Conservation (phyloP, 2,113 vertebrate species). For the Tringa solitaria region DNA sequence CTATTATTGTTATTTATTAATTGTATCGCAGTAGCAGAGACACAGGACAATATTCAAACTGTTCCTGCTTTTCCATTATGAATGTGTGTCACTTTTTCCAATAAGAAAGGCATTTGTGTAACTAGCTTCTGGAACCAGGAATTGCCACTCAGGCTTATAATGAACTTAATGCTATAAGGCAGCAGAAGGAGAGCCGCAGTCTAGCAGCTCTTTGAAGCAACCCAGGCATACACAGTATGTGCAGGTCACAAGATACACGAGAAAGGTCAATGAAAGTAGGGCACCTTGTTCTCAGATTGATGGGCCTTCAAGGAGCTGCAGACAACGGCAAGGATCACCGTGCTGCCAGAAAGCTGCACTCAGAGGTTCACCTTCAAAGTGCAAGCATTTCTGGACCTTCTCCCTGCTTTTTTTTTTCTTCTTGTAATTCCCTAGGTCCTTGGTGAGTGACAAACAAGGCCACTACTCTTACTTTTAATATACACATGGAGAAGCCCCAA, state of each 20-base stretch:
- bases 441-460: background rate
- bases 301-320: constrained; percentile 17
- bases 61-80: constrained; percentile 31
- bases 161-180: background rate
- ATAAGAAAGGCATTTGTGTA: constrained; percentile 4
- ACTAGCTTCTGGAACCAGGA: background rate
- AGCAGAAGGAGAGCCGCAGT: background rate
- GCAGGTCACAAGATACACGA: background rate
- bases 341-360: background rate
- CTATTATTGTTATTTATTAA: constrained; percentile 47
- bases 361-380: background rate
- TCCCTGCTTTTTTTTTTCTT: background rate
- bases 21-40: background rate
- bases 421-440: background rate
- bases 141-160: constrained; percentile 12
- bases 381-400: background rate
- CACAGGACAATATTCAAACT: constrained; percentile 9
- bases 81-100: constrained; percentile 12
- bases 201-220: background rate
- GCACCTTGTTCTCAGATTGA: background rate
- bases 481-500: background rate
- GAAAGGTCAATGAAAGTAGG: constrained; percentile 33
- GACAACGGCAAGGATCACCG: background rate
- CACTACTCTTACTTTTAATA: background rate
- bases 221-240: background rate